Evolutionary conservation across 2,797 vertebrate species (phyloP).

Genomic region (Poliocrania exsul): DNA sequence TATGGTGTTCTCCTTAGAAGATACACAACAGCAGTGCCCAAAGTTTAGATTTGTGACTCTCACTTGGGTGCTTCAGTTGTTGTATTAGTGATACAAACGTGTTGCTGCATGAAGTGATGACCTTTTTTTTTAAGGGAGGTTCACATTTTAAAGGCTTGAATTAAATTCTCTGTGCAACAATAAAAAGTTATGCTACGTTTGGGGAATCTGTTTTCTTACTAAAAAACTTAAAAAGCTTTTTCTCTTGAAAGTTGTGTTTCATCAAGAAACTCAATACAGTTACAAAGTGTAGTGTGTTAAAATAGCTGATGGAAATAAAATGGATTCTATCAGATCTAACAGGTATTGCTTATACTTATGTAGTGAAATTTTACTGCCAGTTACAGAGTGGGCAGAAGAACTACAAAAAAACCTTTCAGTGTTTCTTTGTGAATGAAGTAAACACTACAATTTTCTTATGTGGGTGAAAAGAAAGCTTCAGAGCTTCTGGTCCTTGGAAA

Average conservation of each 20-base stretch:
- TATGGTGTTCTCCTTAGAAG: not conserved
- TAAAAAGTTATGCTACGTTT: not conserved
- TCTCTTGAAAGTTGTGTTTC: constrained; percentile 1
- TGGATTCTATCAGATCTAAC: not conserved
- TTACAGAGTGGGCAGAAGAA: not conserved
- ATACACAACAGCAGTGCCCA: not conserved
- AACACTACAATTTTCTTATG: not conserved
- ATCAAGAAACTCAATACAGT: not conserved
- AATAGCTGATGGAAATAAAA: not conserved
- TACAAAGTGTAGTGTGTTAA: not conserved
- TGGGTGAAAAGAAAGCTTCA: not conserved
- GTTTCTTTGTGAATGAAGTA: not conserved
- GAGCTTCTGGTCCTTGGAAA: not conserved
- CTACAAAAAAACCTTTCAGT: not conserved
- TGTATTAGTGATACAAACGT: not conserved
- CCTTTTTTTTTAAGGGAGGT: not conserved
- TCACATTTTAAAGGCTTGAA: not conserved
- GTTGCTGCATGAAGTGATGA: not conserved
- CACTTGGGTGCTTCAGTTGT: not conserved
- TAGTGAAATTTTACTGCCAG: not conserved
- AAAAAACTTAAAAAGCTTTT: constrained; percentile 3
- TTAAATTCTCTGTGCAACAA: not conserved
- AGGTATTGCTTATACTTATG: not conserved
- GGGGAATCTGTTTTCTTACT: not conserved
- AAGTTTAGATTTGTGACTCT: not conserved